phyloP scores from a whole-genome alignment of 2,888 invertebrate species.

The Sipha maydis region DNA sequence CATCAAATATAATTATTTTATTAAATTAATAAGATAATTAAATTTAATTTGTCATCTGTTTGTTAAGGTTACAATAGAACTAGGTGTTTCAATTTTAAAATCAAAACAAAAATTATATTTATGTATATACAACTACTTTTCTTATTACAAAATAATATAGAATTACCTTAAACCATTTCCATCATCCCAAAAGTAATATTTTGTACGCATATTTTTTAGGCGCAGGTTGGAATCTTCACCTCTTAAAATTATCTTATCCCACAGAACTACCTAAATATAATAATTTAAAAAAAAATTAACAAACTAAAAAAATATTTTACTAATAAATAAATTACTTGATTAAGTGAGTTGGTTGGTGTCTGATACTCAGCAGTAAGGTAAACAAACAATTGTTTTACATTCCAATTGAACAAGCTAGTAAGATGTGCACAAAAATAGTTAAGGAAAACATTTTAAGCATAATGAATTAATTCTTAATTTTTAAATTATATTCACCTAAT shows the following conservation, averaged over 20 bases:
- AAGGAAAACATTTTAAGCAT: conserved; percentile 63
- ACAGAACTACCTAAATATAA: conserved; percentile 81
- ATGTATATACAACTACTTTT: conserved; percentile 13
- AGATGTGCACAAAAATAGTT: conserved; percentile 70
- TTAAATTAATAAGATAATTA: background rate
- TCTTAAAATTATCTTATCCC: conserved; percentile 97
- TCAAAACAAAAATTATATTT: conserved; percentile 37
- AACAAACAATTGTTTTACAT: conserved; percentile 96
- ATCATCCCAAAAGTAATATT: conserved; percentile 99
- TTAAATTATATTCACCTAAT: background rate
- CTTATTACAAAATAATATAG: conserved; percentile 67
- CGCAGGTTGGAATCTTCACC: conserved; percentile 94
- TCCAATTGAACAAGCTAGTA: conserved; percentile 96
- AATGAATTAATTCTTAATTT: background rate
- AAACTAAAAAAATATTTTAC: background rate
- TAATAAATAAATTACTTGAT: conserved; percentile 73
- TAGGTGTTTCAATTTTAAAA: conserved; percentile 41
- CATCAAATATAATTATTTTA: background rate
- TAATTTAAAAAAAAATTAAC: background rate
- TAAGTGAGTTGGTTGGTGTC: conserved; percentile 85
- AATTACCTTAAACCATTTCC: conserved; percentile 91
- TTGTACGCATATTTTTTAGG: conserved; percentile 93
- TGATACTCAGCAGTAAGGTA: conserved; percentile 97
- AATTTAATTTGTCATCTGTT: conserved; percentile 11
- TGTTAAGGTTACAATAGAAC: conserved; percentile 26